phyloP scores from a whole-genome alignment of 2,888 invertebrate species.

The Ariolimax columbianus region DNA sequence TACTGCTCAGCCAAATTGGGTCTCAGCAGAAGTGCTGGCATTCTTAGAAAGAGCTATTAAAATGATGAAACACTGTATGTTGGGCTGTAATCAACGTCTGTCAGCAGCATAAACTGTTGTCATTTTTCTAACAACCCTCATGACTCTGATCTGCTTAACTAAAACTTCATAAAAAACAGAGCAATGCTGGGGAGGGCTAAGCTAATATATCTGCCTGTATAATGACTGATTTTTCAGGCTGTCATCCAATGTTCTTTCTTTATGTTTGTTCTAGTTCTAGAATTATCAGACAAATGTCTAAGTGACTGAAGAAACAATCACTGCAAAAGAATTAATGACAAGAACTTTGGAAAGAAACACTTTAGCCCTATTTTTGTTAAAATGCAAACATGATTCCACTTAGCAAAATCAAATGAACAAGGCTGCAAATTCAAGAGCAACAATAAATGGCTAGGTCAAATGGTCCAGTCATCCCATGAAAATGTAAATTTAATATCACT shows the following conservation, averaged over 20 bases:
- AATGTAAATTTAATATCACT: too few relatives aligned
- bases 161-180: neutral
- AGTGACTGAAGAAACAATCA: neutral
- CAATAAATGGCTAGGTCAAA: too few relatives aligned
- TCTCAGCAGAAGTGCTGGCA: conserved; percentile 33
- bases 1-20: conserved; percentile 30
- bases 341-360: neutral
- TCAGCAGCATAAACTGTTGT: neutral
- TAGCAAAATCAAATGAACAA: too few relatives aligned
- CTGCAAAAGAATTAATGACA: neutral
- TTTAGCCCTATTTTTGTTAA: too few relatives aligned
- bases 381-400: too few relatives aligned
- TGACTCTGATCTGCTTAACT: neutral
- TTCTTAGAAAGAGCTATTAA: conserved; percentile 39
- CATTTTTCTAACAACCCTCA: neutral
- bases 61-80: neutral
- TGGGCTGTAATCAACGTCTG: neutral
- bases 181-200: neutral
- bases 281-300: neutral
- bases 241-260: neutral
- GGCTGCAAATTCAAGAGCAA: too few relatives aligned
- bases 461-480: too few relatives aligned
- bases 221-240: neutral
- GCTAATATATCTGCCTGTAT: neutral
- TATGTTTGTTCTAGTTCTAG: neutral